Evolutionary conservation across 2,888 invertebrate genomes (phyloP).

Genomic region (Escarpia spicata): DNA sequence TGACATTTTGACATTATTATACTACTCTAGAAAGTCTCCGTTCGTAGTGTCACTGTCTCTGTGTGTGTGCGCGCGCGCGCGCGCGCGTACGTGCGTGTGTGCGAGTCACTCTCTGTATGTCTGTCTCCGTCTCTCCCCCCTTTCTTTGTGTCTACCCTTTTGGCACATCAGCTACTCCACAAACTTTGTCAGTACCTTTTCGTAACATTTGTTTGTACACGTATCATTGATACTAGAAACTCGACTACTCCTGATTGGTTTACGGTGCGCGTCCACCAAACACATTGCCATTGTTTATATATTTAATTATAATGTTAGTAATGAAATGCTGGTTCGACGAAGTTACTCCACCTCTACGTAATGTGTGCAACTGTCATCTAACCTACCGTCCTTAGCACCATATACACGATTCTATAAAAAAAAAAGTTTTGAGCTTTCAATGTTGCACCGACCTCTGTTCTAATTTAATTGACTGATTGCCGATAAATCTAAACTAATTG

Average conservation of each 20-base stretch:
- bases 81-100: neutral
- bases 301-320: too few species aligned
- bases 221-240: too few species aligned
- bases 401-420: neutral
- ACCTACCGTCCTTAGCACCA: neutral
- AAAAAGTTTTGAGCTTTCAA: neutral
- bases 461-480: neutral
- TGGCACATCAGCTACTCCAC: too few species aligned
- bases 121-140: neutral
- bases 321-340: neutral
- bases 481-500: constrained; percentile 16
- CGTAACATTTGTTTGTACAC: too few species aligned
- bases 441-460: neutral
- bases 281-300: too few species aligned
- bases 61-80: too few species aligned
- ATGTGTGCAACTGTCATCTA: neutral
- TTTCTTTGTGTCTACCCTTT: neutral
- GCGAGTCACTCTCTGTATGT: neutral
- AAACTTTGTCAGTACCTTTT: too few species aligned
- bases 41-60: too few species aligned
- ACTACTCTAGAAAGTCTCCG: too few species aligned
- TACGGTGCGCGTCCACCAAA: too few species aligned
- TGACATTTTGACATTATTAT: too few species aligned
- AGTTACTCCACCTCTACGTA: neutral
- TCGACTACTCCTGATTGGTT: too few species aligned